These are phyloP conservation scores for Thecophora atra DNA, from an alignment of 2,888 invertebrate genomes.

Conservation along the genomic window DNA sequence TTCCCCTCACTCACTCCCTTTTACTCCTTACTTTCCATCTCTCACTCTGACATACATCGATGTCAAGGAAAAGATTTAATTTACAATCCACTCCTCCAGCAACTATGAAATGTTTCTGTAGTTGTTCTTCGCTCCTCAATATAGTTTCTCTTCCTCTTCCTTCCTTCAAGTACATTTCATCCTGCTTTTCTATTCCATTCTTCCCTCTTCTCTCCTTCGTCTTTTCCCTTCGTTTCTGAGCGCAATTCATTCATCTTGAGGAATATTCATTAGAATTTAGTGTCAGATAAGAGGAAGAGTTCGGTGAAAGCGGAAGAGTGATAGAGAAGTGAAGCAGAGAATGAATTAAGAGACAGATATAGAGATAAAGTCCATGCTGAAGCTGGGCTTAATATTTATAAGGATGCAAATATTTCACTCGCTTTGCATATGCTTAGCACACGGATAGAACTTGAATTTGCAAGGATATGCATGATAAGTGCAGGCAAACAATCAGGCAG, in stretches of 20 bases:
- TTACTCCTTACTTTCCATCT: background rate
- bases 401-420: conserved; percentile 65
- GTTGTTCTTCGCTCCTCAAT: background rate
- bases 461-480: background rate
- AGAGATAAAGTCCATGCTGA: conserved; percentile 22
- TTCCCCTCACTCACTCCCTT: too few species aligned
- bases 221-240: conserved; percentile 25
- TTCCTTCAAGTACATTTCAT: conserved; percentile 13
- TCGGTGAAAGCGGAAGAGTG: background rate
- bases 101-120: background rate
- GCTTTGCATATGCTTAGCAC: conserved; percentile 62
- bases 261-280: conserved; percentile 57
- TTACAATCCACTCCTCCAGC: conserved; percentile 42
- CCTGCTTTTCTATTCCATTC: conserved; percentile 7
- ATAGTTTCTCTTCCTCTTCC: background rate
- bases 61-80: conserved; percentile 48
- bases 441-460: conserved; percentile 30
- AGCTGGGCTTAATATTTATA: conserved; percentile 59
- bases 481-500: background rate
- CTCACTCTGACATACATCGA: conserved; percentile 10
- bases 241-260: conserved; percentile 52
- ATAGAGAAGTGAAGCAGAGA: conserved; percentile 33
- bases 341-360: background rate
- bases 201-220: background rate
- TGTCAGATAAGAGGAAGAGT: conserved; percentile 18